Conservation (phyloP, 2,113 vertebrate species). For the Alexandromys fortis region DNA sequence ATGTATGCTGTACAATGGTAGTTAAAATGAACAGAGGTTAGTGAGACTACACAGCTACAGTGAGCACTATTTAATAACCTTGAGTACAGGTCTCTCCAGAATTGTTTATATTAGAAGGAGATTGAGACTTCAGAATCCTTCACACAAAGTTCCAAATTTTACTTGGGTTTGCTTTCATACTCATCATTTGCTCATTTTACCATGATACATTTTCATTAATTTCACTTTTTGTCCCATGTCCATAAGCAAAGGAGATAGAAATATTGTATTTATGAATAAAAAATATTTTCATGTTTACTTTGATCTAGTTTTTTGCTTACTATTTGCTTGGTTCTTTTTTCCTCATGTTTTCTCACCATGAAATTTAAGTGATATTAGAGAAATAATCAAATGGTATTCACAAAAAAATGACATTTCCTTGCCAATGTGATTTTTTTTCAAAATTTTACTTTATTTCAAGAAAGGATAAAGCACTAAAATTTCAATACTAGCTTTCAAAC, state of each 20-base stretch:
- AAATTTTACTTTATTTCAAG: not conserved
- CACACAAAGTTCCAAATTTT: constrained; percentile 4
- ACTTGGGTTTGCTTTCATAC: not conserved
- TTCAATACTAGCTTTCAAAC: not conserved
- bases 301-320: not conserved
- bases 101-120: not conserved
- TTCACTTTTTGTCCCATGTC: not conserved
- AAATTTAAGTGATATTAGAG: not conserved
- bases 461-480: not conserved
- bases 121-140: not conserved
- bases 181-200: not conserved
- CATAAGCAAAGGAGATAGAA: not conserved
- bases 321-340: not conserved
- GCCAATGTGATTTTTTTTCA: not conserved
- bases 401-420: not conserved
- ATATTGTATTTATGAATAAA: not conserved
- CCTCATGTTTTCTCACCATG: not conserved
- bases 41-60: not conserved
- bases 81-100: not conserved
- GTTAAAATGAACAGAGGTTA: not conserved
- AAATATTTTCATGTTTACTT: not conserved
- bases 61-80: not conserved
- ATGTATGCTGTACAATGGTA: not conserved
- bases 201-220: not conserved
- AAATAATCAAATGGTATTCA: not conserved